phyloP scores from a whole-genome alignment of 1,140 invertebrate genomes.

The Ladona fulva region DNA sequence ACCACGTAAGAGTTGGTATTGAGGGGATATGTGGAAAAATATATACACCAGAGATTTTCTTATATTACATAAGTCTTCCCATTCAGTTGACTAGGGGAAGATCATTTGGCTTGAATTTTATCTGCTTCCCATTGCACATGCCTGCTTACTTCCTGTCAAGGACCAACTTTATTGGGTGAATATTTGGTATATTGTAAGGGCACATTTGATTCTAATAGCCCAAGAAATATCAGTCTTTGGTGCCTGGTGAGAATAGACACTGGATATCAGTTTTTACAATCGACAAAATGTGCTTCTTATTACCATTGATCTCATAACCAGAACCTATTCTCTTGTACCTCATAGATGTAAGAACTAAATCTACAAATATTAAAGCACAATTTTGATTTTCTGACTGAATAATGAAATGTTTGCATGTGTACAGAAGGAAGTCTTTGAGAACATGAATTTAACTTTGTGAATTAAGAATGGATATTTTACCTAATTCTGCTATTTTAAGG shows the following conservation, averaged over 20 bases:
- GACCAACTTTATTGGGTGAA: neutral
- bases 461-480: too few species aligned
- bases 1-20: too few species aligned
- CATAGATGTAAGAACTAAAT: neutral
- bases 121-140: neutral
- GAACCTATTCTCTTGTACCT: neutral
- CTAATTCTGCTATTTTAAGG: too few species aligned
- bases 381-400: neutral
- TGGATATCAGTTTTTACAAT: neutral
- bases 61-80: too few species aligned
- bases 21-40: too few species aligned
- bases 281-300: neutral
- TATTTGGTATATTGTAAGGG: neutral
- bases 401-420: too few species aligned
- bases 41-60: too few species aligned
- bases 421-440: too few species aligned
- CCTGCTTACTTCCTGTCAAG: neutral
- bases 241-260: neutral
- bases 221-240: neutral
- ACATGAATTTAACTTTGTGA: too few species aligned
- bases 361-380: neutral
- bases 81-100: too few species aligned
- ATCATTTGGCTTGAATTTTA: neutral
- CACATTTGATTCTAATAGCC: neutral
- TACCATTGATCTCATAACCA: neutral